Conservation (phyloP, 2,113 vertebrate genomes). For the Ictidomys tridecemlineatus region DNA sequence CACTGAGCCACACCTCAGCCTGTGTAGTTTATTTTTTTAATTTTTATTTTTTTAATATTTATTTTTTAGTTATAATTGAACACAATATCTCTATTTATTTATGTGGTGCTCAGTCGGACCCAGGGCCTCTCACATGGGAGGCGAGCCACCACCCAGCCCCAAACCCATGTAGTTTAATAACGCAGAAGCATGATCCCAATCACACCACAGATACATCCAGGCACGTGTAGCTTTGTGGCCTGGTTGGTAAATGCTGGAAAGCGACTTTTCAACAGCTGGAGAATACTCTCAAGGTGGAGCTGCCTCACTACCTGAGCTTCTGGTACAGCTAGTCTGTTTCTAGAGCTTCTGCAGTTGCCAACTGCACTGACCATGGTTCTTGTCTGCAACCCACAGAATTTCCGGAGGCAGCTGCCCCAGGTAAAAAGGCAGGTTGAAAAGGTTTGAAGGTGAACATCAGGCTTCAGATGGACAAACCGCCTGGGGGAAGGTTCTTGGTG, state of each 20-base stretch:
- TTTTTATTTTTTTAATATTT: no score
- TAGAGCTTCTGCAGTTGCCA: no score
- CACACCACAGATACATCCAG: neutral
- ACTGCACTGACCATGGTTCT: fast-evolving
- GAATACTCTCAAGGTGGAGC: neutral
- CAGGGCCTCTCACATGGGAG: no score
- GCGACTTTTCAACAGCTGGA: neutral
- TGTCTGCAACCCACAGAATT: neutral
- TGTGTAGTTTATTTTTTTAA: no score
- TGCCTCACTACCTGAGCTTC: no score
- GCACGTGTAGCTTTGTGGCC: neutral
- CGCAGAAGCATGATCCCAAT: neutral
- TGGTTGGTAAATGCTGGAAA: neutral
- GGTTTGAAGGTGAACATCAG: neutral
- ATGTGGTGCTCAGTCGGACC: no score
- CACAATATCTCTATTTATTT: no score
- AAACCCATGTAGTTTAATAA: no score
- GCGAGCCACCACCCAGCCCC: no score
- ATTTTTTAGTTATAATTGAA: no score
- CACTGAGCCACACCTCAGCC: no score
- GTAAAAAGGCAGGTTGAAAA: neutral
- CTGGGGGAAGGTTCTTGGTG: neutral
- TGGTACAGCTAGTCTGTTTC: neutral
- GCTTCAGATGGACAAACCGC: neutral
- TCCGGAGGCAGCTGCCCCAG: neutral